Conservation (phyloP, 2,888 invertebrate genomes). For the Nasonia oneida region DNA sequence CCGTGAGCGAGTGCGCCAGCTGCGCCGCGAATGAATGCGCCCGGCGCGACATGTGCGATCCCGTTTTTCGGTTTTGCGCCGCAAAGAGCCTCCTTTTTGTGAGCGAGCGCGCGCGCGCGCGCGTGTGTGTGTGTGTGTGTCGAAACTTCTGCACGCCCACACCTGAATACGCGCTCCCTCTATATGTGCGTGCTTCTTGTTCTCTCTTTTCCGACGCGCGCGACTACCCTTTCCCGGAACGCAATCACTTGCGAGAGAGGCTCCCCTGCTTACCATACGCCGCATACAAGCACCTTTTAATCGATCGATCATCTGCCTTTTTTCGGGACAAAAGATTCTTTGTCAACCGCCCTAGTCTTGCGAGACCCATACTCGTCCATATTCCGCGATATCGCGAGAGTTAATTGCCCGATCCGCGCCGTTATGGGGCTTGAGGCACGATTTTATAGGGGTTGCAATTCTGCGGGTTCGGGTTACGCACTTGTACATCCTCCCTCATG, state of each 20-base stretch:
- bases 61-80: slow-evolving; percentile 55
- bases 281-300: neutral
- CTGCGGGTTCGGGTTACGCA: slow-evolving; percentile 17
- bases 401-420: neutral
- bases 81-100: slow-evolving; percentile 6
- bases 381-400: neutral
- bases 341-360: neutral
- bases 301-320: slow-evolving; percentile 35
- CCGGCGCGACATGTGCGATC: slow-evolving; percentile 57
- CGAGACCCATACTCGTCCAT: neutral
- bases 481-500: neutral
- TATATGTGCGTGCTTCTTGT: neutral
- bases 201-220: neutral
- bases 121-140: neutral
- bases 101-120: no score
- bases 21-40: slow-evolving; percentile 36
- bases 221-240: neutral
- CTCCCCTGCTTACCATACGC: neutral
- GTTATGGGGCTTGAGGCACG: neutral
- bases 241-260: neutral
- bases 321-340: neutral
- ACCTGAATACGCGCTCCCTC: neutral
- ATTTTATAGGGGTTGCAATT: slow-evolving; percentile 36
- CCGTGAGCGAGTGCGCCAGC: slow-evolving; percentile 27
- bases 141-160: slow-evolving; percentile 24